Evolutionary conservation across 1,140 invertebrate species (phyloP).

Genomic region (Metaphire vulgaris): DNA sequence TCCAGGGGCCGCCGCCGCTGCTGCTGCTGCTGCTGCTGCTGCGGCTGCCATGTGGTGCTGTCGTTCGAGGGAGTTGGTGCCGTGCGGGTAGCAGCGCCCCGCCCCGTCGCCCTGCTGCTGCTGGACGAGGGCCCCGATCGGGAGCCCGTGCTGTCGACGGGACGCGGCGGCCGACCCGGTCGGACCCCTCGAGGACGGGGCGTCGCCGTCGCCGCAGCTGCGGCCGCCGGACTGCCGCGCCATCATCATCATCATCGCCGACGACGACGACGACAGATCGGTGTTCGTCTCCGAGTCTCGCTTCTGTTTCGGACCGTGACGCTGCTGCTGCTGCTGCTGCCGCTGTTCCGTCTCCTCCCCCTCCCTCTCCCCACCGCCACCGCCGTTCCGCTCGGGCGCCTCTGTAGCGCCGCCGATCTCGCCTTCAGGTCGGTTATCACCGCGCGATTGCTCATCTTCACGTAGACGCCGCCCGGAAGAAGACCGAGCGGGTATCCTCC

Average conservation of each 20-base stretch:
- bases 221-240: too few species aligned
- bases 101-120: conserved; percentile 11
- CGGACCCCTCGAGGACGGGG: conserved; percentile 32
- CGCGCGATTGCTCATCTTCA: conserved; percentile 19
- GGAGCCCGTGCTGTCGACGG: background rate
- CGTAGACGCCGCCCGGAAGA: conserved; percentile 8
- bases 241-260: conserved; percentile 34
- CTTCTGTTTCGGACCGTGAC: conserved; percentile 11
- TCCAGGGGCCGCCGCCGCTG: background rate
- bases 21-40: too few species aligned
- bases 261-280: conserved; percentile 46
- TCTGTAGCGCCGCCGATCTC: background rate
- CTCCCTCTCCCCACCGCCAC: conserved; percentile 23
- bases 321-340: conserved; percentile 8
- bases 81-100: conserved; percentile 32
- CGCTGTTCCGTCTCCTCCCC: conserved; percentile 19
- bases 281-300: conserved; percentile 47
- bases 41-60: too few species aligned
- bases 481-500: conserved; percentile 16
- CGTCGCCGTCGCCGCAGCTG: conserved; percentile 59
- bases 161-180: background rate
- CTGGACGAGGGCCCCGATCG: background rate
- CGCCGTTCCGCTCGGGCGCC: conserved; percentile 13
- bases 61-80: conserved; percentile 37
- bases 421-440: conserved; percentile 6